phyloP scores from a whole-genome alignment of 1,140 invertebrate genomes.

The Heliconius nattereri region DNA sequence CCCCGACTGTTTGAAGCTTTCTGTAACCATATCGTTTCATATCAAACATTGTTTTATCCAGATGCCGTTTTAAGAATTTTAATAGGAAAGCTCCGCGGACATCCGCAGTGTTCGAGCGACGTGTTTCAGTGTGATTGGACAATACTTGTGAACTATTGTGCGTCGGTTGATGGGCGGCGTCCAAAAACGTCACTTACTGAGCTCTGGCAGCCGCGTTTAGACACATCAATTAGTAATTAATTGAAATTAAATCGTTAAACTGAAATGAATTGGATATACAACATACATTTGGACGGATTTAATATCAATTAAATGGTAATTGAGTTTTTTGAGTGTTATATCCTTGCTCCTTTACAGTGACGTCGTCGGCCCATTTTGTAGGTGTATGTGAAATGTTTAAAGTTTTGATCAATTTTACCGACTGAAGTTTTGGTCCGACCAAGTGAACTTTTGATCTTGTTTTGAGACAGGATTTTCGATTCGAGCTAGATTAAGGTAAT shows the following conservation, averaged over 20 bases:
- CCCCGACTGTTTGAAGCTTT: conserved; percentile 39
- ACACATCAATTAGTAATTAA: background rate
- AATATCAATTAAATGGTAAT: too few species aligned
- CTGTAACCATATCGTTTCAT: conserved; percentile 48
- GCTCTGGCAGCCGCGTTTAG: background rate
- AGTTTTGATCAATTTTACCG: conserved; percentile 76
- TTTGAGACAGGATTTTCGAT: conserved; percentile 74
- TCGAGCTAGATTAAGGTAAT: conserved; percentile 69
- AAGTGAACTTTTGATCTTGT: conserved; percentile 79
- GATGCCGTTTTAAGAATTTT: conserved; percentile 31
- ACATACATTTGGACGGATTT: too few species aligned
- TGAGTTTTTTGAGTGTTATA: too few species aligned
- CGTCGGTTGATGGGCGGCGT: conserved; percentile 12
- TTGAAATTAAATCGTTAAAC: background rate
- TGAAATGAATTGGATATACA: background rate
- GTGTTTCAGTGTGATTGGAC: conserved; percentile 39
- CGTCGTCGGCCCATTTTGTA: conserved; percentile 25
- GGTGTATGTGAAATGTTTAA: conserved; percentile 49
- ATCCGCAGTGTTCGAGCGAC: conserved; percentile 42
- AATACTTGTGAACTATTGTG: conserved; percentile 37
- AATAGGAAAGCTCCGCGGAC: conserved; percentile 40
- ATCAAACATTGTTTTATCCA: conserved; percentile 42
- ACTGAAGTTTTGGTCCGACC: conserved; percentile 80
- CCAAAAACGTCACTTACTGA: background rate
- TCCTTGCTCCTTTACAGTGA: background rate